A percentile compares a stretch with the other conserved stretches of the same genome.
phyloP scores from a whole-genome alignment of 2,797 vertebrate genomes.

The Sus cebifrons region DNA sequence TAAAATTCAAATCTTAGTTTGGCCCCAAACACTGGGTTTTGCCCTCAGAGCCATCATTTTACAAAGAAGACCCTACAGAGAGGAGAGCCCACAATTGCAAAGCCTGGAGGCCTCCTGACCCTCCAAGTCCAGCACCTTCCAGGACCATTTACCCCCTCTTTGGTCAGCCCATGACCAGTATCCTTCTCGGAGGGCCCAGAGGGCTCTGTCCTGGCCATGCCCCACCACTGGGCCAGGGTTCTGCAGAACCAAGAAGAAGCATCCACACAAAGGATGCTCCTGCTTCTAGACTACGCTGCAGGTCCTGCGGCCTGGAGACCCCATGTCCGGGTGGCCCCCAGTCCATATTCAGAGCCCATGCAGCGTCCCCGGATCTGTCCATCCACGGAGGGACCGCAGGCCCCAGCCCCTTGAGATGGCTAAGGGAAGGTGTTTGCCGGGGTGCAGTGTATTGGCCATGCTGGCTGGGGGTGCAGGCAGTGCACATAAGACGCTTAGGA shows the following conservation, averaged over 20 bases:
- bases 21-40: background rate
- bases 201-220: background rate
- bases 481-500: no score
- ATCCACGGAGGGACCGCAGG: background rate
- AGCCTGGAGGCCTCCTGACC: background rate
- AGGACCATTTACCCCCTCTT: background rate
- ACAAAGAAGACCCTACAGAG: background rate
- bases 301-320: background rate
- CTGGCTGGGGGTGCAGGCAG: no score
- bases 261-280: background rate
- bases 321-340: no score
- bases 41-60: slow-evolving; percentile 3
- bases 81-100: background rate
- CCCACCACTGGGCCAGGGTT: background rate
- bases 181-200: background rate
- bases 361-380: background rate
- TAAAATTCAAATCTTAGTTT: background rate
- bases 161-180: background rate
- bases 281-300: background rate
- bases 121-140: background rate
- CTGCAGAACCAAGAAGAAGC: background rate
- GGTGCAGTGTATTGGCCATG: no score
- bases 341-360: background rate
- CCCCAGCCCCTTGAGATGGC: background rate
- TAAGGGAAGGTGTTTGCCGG: background rate